Evolutionary conservation across 1,140 invertebrate genomes (phyloP).

Genomic region (Drosophila chauvacae): DNA sequence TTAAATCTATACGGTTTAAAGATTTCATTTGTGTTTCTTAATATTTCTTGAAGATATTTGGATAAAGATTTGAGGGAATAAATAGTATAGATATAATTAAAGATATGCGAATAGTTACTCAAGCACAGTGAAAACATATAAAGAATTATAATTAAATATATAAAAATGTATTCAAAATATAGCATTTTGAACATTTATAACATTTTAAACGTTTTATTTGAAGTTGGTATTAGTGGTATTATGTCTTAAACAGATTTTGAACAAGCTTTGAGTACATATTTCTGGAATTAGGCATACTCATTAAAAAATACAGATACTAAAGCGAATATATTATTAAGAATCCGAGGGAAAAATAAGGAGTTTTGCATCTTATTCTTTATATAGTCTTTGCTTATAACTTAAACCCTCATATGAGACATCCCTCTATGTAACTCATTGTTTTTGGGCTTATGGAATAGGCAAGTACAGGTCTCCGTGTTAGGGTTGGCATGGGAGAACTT

Average conservation of each 20-base stretch:
- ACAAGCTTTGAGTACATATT: too few species aligned
- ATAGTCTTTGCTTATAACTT: neutral
- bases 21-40: too few species aligned
- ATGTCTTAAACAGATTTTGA: too few species aligned
- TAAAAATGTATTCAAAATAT: too few species aligned
- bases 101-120: too few species aligned
- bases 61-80: neutral
- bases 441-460: neutral
- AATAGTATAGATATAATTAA: too few species aligned
- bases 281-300: neutral
- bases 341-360: too few species aligned
- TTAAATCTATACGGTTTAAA: neutral
- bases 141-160: too few species aligned
- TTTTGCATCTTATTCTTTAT: neutral
- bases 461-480: neutral
- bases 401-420: neutral
- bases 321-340: neutral
- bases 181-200: too few species aligned
- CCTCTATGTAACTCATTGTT: neutral
- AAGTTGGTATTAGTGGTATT: too few species aligned
- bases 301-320: neutral
- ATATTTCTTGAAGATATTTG: neutral
- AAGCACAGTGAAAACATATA: too few species aligned
- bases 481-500: constrained; percentile 4
- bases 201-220: too few species aligned